Conservation (phyloP, 1,140 invertebrate genomes). For the Melitaea cinxia region DNA sequence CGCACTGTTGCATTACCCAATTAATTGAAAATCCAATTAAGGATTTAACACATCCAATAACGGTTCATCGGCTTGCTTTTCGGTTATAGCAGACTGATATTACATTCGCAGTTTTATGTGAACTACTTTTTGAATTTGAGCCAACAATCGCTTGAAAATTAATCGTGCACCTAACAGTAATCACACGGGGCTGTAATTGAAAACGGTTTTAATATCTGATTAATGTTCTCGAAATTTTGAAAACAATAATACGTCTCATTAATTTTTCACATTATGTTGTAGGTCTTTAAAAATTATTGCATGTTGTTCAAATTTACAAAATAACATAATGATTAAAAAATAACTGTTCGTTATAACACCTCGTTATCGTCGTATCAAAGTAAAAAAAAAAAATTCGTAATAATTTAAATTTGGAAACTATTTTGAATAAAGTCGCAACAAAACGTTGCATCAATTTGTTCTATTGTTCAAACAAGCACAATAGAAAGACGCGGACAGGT, state of each 20-base stretch:
- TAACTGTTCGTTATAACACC: no score
- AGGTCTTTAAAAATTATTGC: no score
- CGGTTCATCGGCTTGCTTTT: constrained; percentile 48
- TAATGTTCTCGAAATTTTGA: neutral
- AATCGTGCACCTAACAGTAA: constrained; percentile 24
- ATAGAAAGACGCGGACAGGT: constrained; percentile 6
- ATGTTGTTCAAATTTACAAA: no score
- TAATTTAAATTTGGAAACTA: neutral
- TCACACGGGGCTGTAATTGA: constrained; percentile 10
- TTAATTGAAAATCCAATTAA: constrained; percentile 64
- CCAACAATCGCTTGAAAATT: constrained; percentile 29
- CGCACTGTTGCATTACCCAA: constrained; percentile 55
- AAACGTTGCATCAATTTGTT: constrained; percentile 7
- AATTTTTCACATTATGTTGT: no score
- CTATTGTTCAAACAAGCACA: constrained; percentile 9
- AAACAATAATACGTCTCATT: no score
- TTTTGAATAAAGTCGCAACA: neutral
- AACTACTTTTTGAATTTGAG: constrained; percentile 30
- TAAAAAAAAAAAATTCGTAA: no score
- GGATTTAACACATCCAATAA: constrained; percentile 58
- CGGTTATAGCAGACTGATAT: constrained; percentile 29
- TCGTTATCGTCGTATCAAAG: no score
- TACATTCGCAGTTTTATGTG: constrained; percentile 30
- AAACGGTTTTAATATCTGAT: neutral
- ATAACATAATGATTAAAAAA: no score